Base-by-base conservation (phyloP, 2,888 invertebrate species). In the Eudasyphora cyanicolor region DNA sequence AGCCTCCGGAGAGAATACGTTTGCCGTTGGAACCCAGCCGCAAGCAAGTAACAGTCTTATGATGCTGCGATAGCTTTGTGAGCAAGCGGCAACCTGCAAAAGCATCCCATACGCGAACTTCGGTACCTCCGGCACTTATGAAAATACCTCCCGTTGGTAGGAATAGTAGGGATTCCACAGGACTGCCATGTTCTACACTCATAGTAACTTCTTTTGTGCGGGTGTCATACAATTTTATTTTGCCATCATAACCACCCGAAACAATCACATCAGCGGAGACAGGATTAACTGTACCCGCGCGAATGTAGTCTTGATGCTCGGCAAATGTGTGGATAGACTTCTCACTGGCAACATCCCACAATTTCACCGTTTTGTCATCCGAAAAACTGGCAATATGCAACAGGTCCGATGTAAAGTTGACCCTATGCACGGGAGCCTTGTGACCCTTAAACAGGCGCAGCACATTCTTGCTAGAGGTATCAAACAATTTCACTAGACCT, bases 261-360 rank as follows among this genome's bases (percentile, higher is more conserved):
- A 97, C 89, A 70, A 97, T 93, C 51, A 97, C 94, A 89, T 97
- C 95, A 17, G 95, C 93, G 0, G 96, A 95, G 24, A 96, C 94
- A 7, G 96, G 95, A 90, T 95, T 97, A 2, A 95, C 94, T 17
- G 96, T 95, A 29, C 98, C 98, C 73, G 97, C 96, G 89, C 98
- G 93, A 4, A 98, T 94, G 91, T 98, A 98, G 91, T 98, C 98
- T 0, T 91, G 93, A 89, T 97, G 97, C 82, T 95, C 95, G 24
- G 93, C 91, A 88, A 94, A 96, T 45, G 93, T 94, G 19, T 94
- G 91, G 24, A 97, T 87, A 87, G 95, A 94, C 84, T 95, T 95
- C 92, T 98, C 98, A 82, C 95, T 96, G 0, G 97, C 94, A 88
- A 99, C 96, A 89, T 99, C 98, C 98, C 98, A 98, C n/a, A 98